A percentile compares a stretch with the other conserved stretches of the same genome.
These are phyloP conservation scores for Cylloceria caligata DNA, from an alignment of 2,888 invertebrate species.

Conservation along the genomic window DNA sequence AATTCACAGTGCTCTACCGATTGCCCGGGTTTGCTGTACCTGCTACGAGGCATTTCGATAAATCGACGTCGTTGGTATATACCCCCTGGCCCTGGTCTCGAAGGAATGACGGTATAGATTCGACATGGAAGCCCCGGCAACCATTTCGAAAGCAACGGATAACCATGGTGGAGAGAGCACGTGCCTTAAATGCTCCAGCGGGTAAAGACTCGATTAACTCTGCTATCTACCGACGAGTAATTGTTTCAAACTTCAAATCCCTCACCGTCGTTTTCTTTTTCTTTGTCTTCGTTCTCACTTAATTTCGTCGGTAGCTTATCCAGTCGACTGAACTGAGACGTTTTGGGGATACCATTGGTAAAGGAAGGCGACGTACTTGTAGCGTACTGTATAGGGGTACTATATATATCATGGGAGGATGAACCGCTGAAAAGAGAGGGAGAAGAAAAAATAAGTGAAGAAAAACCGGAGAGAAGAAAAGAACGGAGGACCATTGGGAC, in stretches of 20 bases:
- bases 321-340: slow-evolving; percentile 44
- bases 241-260: slow-evolving; percentile 65
- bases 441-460: slow-evolving; percentile 8
- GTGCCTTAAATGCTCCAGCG: slow-evolving; percentile 53
- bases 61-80: slow-evolving; percentile 50
- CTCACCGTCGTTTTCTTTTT: slow-evolving; percentile 4
- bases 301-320: slow-evolving; percentile 61
- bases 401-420: neutral
- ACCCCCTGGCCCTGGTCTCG: slow-evolving; percentile 12
- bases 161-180: slow-evolving; percentile 13
- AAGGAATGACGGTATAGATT: slow-evolving; percentile 35
- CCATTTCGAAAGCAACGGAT: slow-evolving; percentile 32
- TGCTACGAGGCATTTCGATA: slow-evolving; percentile 50
- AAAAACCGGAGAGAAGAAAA: slow-evolving; percentile 7
- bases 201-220: slow-evolving; percentile 68
- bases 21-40: slow-evolving; percentile 46
- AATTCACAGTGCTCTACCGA: slow-evolving; percentile 57
- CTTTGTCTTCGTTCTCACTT: slow-evolving; percentile 51
- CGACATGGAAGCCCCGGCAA: slow-evolving; percentile 34
- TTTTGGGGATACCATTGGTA: neutral
- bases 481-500: slow-evolving; percentile 42
- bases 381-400: slow-evolving; percentile 19
- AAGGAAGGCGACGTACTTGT: slow-evolving; percentile 2
- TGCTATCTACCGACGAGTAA: slow-evolving; percentile 64
- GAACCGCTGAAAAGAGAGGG: neutral